Evolutionary conservation across 2,113 vertebrate species (phyloP), one percentile per base, ranked within the genome.

Genomic region (Calyptomena viridis): DNA sequence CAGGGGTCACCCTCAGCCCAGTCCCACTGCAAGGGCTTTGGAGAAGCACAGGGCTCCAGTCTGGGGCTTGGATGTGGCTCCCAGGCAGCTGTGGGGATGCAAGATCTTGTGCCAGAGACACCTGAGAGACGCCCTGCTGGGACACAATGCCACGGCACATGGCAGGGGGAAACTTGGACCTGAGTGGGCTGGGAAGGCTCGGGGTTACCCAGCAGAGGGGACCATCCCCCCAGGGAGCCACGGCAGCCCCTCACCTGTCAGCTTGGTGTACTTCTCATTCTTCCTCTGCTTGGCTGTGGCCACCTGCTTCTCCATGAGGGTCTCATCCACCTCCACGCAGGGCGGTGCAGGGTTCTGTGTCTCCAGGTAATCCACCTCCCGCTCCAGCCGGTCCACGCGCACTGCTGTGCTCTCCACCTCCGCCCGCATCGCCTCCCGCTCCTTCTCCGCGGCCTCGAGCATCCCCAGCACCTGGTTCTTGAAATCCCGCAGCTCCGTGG

Each of bases 291-390:
- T 98, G 88, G 97, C 97, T 52, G 98, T 98, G 90, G 93, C 97
- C 42, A 97, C 97, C 33, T 98, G 97, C 79, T 98, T 98, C 96
- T 99, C 99, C 44, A 98, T 92, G 93, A 98, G 98, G 18, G 98
- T 99, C 90, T 99, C 99, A 0, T 98, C 98, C 42, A 97, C 94
- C 62, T 98, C 98, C n/a, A 98, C 97, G 12, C 99, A 99, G 84
- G 99, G 98, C 2, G 98, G 98, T 0, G 98, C 98, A 0, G 99
- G 98, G 92, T 98, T 99, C 97, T 98, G 98, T 2, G 96, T 98
- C 97, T 99, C 99, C 75, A 99, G 97, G 67, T 98, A 98, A 92
- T 99, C 99, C 91, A 99, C 98, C 91, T 99, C 99, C 4, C 98
- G 92, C 95, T 99, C 99, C 84, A 99, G 96, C 5, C 98, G 98